phyloP scores from a whole-genome alignment of 2,888 invertebrate species.

The Syrphus vitripennis region DNA sequence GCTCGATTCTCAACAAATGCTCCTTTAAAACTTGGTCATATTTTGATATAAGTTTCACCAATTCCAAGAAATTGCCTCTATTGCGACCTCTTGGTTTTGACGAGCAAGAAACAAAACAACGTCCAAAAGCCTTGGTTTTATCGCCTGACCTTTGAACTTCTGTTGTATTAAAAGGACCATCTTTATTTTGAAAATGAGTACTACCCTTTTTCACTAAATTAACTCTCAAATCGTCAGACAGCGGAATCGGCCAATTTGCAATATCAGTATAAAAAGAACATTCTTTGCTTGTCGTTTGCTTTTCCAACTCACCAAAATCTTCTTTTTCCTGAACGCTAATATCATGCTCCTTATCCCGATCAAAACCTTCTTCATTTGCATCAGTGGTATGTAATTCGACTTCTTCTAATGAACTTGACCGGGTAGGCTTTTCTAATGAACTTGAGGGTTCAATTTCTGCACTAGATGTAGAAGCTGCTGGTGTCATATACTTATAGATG shows the following conservation, averaged over 20 bases:
- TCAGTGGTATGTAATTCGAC: conserved; percentile 19
- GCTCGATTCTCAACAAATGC: conserved; percentile 23
- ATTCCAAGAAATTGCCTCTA: conserved; percentile 12
- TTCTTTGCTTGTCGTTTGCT: neutral
- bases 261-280: conserved; percentile 5
- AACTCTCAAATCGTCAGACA: conserved; percentile 14
- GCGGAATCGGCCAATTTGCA: neutral
- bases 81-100: conserved; percentile 1
- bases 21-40: conserved; percentile 23
- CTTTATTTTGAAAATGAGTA: conserved; percentile 21
- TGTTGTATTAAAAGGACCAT: conserved; percentile 23
- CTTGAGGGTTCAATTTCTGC: conserved; percentile 11
- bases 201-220: conserved; percentile 24
- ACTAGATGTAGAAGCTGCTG: conserved; percentile 23
- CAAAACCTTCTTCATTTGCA: conserved; percentile 1
- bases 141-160: conserved; percentile 32
- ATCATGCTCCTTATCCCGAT: conserved; percentile 14
- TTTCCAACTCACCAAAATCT: neutral
- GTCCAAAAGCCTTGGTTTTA: conserved; percentile 17
- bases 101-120: conserved; percentile 6
- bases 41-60: conserved; percentile 16
- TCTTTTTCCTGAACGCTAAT: conserved; percentile 8
- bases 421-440: conserved; percentile 18
- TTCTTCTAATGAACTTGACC: conserved; percentile 17
- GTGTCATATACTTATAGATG: conserved; percentile 23